phyloP scores from a whole-genome alignment of 1,140 invertebrate genomes.

The Sycophaga agraensis region DNA sequence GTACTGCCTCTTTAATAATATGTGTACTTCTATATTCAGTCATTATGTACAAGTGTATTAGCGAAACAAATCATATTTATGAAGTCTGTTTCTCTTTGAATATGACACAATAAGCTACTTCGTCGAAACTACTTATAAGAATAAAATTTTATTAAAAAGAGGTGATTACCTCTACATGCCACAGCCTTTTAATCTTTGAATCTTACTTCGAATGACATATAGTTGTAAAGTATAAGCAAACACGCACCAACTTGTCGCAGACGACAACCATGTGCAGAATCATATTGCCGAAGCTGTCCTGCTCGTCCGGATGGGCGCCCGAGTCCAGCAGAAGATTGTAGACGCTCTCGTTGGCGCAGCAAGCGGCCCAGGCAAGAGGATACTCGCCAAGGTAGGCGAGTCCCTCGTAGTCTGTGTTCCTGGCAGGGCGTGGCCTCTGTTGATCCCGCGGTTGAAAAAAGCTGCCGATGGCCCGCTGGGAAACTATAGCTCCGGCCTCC shows the following conservation, averaged over 20 bases:
- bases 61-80: too few relatives aligned
- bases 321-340: conserved; percentile 92
- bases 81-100: too few relatives aligned
- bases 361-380: conserved; percentile 94
- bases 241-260: conserved; percentile 84
- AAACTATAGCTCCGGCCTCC: conserved; percentile 86
- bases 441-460: conserved; percentile 92
- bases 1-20: too few relatives aligned
- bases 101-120: too few relatives aligned
- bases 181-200: not conserved
- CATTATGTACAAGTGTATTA: too few relatives aligned
- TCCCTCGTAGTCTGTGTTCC: conserved; percentile 91
- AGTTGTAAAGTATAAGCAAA: not conserved
- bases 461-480: conserved; percentile 88
- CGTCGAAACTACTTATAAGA: too few relatives aligned
- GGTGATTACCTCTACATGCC: too few relatives aligned
- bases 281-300: conserved; percentile 93
- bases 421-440: conserved; percentile 71
- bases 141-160: not conserved
- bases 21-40: too few relatives aligned
- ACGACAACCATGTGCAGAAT: conserved; percentile 98
- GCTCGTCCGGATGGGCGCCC: conserved; percentile 88
- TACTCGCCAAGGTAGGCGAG: conserved; percentile 95
- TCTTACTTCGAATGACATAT: too few relatives aligned
- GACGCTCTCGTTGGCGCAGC: conserved; percentile 94